phyloP scores from a whole-genome alignment of 23 tunicate genomes.

The Diplosoma virens region DNA sequence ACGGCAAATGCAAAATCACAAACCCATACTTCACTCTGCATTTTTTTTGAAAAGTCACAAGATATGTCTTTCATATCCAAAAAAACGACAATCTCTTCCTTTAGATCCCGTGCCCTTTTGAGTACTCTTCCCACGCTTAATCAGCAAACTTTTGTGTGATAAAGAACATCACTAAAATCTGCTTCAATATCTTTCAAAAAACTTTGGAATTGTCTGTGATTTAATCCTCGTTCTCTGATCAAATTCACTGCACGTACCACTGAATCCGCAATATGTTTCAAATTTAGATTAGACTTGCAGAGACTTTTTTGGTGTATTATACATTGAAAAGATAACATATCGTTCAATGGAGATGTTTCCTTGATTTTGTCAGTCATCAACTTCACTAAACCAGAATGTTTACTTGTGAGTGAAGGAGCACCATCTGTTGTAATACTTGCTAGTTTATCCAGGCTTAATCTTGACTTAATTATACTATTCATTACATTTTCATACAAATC shows the following conservation, averaged over 20 bases:
- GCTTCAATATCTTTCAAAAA: slow-evolving; percentile 36
- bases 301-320: slow-evolving; percentile 32
- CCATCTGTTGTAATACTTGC: slow-evolving; percentile 55
- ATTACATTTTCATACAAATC: slow-evolving; percentile 22
- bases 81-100: slow-evolving; percentile 27
- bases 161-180: slow-evolving; percentile 38
- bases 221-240: slow-evolving; percentile 38
- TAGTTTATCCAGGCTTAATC: slow-evolving; percentile 13
- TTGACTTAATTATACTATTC: slow-evolving; percentile 6
- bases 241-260: slow-evolving; percentile 27
- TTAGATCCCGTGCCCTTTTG: slow-evolving; percentile 32
- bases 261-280: slow-evolving; percentile 29
- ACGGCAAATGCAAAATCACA: slow-evolving; percentile 40
- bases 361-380: slow-evolving; percentile 16
- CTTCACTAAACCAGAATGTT: slow-evolving; percentile 27
- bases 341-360: neutral
- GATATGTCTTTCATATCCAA: slow-evolving; percentile 24
- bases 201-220: slow-evolving; percentile 37
- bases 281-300: slow-evolving; percentile 23
- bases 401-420: slow-evolving; percentile 35
- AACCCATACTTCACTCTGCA: slow-evolving; percentile 10
- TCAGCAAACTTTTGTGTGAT: slow-evolving; percentile 49
- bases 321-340: neutral
- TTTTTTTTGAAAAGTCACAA: slow-evolving; percentile 23
- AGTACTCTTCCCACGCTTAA: slow-evolving; percentile 40